phyloP scores from a whole-genome alignment of 2,888 invertebrate genomes.

The Trichogramma dendrolimi region DNA sequence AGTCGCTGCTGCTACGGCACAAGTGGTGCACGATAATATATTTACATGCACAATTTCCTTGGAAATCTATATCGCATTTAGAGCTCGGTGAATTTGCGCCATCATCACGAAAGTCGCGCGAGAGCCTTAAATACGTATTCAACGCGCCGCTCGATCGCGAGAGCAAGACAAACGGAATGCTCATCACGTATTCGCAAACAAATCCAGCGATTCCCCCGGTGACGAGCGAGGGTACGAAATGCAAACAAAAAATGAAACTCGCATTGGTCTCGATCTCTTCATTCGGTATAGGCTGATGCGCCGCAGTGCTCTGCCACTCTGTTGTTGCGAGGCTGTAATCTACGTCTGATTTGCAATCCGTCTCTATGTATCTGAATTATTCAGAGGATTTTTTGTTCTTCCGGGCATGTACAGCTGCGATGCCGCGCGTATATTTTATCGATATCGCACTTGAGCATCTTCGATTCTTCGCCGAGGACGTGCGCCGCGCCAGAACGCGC shows the following conservation, averaged over 20 bases:
- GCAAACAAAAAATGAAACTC: neutral
- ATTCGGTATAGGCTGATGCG: conserved; percentile 16
- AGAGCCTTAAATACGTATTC: neutral
- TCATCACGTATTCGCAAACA: too few relatives aligned
- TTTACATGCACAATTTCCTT: too few relatives aligned
- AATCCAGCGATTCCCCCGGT: too few relatives aligned
- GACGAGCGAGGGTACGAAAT: neutral
- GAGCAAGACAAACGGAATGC: too few relatives aligned
- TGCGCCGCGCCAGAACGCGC: neutral
- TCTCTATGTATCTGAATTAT: conserved; percentile 13
- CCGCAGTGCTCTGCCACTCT: neutral
- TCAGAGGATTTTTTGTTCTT: conserved; percentile 9
- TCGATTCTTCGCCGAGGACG: neutral
- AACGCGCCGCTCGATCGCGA: neutral
- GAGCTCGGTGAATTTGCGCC: too few relatives aligned
- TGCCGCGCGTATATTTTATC: neutral
- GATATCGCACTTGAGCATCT: neutral
- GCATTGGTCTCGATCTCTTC: conserved; percentile 9
- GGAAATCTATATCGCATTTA: too few relatives aligned
- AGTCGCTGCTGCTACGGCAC: too few relatives aligned
- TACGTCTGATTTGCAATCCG: conserved; percentile 20
- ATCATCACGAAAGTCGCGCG: neutral
- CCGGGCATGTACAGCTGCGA: too few relatives aligned
- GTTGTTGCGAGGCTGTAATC: conserved; percentile 19
- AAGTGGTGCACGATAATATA: too few relatives aligned